Percentiles rank a stretch among this genome's conserved stretches.
These are phyloP conservation scores for Piezodorus guildinii DNA, from an alignment of 1,140 invertebrate species.

Conservation along the genomic window DNA sequence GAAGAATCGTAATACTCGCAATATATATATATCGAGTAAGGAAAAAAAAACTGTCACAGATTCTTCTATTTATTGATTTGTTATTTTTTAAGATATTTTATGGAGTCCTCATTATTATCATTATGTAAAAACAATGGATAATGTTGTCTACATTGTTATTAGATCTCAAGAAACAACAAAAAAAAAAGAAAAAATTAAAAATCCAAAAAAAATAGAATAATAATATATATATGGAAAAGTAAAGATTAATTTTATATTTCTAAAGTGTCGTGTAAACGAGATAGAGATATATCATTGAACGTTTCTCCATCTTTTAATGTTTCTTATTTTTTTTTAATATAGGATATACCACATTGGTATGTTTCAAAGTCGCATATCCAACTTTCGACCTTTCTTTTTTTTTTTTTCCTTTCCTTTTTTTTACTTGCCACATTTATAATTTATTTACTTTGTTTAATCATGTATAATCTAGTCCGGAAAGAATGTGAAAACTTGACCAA, in stretches of 20 bases:
- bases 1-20: background rate
- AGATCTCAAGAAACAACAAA: conserved; percentile 1
- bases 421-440: background rate
- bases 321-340: background rate
- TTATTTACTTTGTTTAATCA: background rate
- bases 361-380: background rate
- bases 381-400: background rate
- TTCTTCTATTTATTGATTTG: background rate
- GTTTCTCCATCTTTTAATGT: background rate
- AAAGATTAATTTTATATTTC: background rate
- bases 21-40: background rate
- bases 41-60: background rate
- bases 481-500: conserved; percentile 2
- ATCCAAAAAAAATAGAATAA: too few species aligned
- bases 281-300: background rate
- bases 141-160: background rate
- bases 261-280: background rate
- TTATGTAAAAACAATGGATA: too few species aligned
- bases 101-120: too few species aligned
- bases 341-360: conserved; percentile 11
- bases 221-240: too few species aligned
- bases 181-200: too few species aligned
- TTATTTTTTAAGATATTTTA: background rate
- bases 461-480: conserved; percentile 1
- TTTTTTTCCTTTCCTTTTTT: conserved; percentile 1